These are phyloP conservation scores for Bathynomus jamesi DNA, from an alignment of 1,140 invertebrate genomes.

Conservation along the genomic window DNA sequence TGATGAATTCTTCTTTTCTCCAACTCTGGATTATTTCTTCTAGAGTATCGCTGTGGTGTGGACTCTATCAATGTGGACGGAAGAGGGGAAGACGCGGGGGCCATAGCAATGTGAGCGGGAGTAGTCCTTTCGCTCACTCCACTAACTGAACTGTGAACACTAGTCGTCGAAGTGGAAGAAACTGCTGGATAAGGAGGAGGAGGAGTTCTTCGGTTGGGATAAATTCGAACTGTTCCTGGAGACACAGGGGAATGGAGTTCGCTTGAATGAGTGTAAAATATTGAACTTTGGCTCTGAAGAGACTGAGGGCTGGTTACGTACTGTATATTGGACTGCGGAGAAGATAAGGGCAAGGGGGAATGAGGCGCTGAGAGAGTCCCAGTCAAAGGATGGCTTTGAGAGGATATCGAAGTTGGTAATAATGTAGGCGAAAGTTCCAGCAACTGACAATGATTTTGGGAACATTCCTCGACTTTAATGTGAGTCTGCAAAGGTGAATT, in stretches of 20 bases:
- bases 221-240: conserved; percentile 24
- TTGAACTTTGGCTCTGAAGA: conserved; percentile 51
- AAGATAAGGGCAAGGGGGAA: too few relatives aligned
- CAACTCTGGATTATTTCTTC: conserved; percentile 88
- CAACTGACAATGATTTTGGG: neutral
- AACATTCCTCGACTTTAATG: neutral
- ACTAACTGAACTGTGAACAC: too few relatives aligned
- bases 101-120: too few relatives aligned
- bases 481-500: neutral
- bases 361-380: neutral
- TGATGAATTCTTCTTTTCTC: conserved; percentile 90
- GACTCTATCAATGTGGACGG: conserved; percentile 14
- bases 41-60: conserved; percentile 63
- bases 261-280: conserved; percentile 65
- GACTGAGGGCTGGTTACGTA: neutral
- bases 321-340: neutral
- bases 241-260: neutral
- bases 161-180: conserved; percentile 38
- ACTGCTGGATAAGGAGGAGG: conserved; percentile 38
- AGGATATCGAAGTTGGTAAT: neutral
- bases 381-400: neutral
- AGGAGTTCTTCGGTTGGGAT: conserved; percentile 34
- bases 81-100: conserved; percentile 5
- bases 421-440: conserved; percentile 4
- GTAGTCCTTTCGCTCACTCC: too few relatives aligned